Percentiles rank a stretch among this genome's conserved stretches.
These are phyloP conservation scores for Darevskia mixta DNA, from an alignment of 2,797 vertebrate species.

Conservation along the genomic window DNA sequence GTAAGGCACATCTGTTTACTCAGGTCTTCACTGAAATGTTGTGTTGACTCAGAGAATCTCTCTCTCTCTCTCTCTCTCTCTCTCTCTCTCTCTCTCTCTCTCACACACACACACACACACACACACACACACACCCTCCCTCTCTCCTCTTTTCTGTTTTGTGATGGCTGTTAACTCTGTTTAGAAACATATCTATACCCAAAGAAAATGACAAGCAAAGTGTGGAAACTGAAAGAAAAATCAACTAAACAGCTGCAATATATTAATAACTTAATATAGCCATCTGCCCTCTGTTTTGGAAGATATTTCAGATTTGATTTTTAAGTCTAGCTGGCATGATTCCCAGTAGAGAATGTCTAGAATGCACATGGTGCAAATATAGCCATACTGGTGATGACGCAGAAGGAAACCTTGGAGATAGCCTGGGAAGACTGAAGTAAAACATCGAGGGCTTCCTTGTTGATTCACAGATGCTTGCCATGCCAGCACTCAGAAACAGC, in stretches of 20 bases:
- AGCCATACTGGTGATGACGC: slow-evolving; percentile 57
- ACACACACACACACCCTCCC: too few relatives aligned
- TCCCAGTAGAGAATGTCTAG: slow-evolving; percentile 49
- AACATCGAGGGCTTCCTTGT: slow-evolving; percentile 67
- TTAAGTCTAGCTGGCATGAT: slow-evolving; percentile 33
- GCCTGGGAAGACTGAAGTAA: slow-evolving; percentile 55
- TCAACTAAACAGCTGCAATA: rapidly evolving
- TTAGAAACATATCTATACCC: not conserved
- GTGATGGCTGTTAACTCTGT: slow-evolving; percentile 1
- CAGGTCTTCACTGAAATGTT: slow-evolving; percentile 1
- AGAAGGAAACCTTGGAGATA: slow-evolving; percentile 53
- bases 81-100: too few relatives aligned
- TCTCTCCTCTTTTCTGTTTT: not conserved
- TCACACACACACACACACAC: too few relatives aligned
- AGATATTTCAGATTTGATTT: slow-evolving; percentile 30
- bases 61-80: not conserved
- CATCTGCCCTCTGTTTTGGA: slow-evolving; percentile 31
- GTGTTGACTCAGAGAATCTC: not conserved
- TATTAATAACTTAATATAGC: not conserved
- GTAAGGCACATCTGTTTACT: slow-evolving; percentile 27
- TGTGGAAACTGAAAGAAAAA: not conserved
- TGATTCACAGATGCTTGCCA: slow-evolving; percentile 56
- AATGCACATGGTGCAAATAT: slow-evolving; percentile 66
- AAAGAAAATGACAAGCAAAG: not conserved
- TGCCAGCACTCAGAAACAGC: slow-evolving; percentile 52